A percentile compares a stretch with the other conserved stretches of the same genome.
These are phyloP conservation scores for Leptodactylus fallax DNA, from an alignment of 2,797 vertebrate genomes.

Conservation along the genomic window DNA sequence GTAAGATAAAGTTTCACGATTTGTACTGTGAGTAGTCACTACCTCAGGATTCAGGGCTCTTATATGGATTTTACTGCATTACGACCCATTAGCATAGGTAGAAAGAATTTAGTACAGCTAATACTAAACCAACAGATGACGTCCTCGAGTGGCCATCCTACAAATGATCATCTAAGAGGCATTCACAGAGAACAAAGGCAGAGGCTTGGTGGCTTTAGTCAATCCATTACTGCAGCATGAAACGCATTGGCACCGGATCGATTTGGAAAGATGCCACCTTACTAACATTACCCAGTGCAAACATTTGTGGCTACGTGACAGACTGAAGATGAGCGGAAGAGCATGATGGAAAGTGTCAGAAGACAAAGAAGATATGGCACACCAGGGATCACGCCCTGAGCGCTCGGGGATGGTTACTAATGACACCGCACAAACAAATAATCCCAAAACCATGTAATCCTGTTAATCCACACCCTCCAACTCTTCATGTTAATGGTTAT, in stretches of 20 bases:
- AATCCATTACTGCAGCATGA: slow-evolving; percentile 13
- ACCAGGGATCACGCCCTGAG: background rate
- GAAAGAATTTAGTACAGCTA: slow-evolving; percentile 3
- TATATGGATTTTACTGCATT: background rate
- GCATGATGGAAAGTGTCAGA: slow-evolving; percentile 27
- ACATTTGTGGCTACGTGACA: slow-evolving; percentile 50
- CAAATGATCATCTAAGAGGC: slow-evolving; percentile 45
- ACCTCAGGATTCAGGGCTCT: background rate
- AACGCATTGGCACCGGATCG: background rate
- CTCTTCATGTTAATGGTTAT: slow-evolving; percentile 32
- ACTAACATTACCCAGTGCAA: slow-evolving; percentile 24
- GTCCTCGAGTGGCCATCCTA: slow-evolving; percentile 32
- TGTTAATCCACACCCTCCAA: slow-evolving; percentile 20
- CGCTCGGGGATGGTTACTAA: slow-evolving; percentile 12
- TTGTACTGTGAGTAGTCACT: too few relatives aligned
- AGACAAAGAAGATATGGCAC: slow-evolving; percentile 13
- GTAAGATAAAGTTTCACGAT: background rate
- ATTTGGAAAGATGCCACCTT: slow-evolving; percentile 47
- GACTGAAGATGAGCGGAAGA: slow-evolving; percentile 25
- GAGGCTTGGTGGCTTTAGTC: slow-evolving; percentile 34
- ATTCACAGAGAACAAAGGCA: slow-evolving; percentile 38
- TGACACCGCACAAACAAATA: slow-evolving; percentile 47
- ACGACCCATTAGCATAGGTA: background rate
- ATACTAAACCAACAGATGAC: slow-evolving; percentile 53
- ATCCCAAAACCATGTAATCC: slow-evolving; percentile 1